Percentiles rank a stretch among this genome's conserved stretches.
Conservation (phyloP, 2,113 vertebrate species). For the Sylvia atricapilla region DNA sequence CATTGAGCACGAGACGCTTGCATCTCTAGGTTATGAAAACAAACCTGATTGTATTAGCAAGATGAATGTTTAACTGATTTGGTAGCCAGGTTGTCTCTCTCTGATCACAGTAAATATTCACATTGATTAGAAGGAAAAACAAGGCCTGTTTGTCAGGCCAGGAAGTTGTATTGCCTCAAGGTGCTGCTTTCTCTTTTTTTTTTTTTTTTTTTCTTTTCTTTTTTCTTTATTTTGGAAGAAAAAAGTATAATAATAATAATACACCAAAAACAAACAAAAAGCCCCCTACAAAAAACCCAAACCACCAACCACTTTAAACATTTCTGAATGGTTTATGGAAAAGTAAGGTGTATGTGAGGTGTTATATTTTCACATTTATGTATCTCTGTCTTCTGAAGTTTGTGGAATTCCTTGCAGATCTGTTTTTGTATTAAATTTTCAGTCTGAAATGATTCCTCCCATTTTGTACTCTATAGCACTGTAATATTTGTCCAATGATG, state of each 20-base stretch:
- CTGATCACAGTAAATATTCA: background rate
- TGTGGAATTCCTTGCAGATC: background rate
- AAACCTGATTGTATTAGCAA: background rate
- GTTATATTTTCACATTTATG: background rate
- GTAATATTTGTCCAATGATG: conserved; percentile 75
- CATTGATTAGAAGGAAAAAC: background rate
- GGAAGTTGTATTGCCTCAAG: background rate
- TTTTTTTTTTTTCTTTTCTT: background rate
- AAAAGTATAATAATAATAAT: too few relatives aligned
- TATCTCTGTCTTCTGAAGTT: background rate
- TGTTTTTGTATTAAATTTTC: conserved; percentile 20
- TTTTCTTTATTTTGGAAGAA: too few relatives aligned
- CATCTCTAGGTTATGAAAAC: background rate
- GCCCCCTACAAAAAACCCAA: too few relatives aligned
- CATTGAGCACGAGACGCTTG: fast-evolving
- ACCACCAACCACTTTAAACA: too few relatives aligned
- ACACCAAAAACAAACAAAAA: too few relatives aligned
- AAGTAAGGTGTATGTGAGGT: background rate
- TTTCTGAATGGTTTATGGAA: background rate
- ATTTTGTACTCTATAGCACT: conserved; percentile 61
- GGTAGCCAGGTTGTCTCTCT: background rate
- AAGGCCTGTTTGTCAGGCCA: background rate
- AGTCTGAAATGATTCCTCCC: conserved; percentile 33
- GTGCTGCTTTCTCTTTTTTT: background rate
- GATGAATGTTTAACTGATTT: background rate